Conservation (phyloP, 2,888 invertebrate genomes). For the Rhagonycha fulva region DNA sequence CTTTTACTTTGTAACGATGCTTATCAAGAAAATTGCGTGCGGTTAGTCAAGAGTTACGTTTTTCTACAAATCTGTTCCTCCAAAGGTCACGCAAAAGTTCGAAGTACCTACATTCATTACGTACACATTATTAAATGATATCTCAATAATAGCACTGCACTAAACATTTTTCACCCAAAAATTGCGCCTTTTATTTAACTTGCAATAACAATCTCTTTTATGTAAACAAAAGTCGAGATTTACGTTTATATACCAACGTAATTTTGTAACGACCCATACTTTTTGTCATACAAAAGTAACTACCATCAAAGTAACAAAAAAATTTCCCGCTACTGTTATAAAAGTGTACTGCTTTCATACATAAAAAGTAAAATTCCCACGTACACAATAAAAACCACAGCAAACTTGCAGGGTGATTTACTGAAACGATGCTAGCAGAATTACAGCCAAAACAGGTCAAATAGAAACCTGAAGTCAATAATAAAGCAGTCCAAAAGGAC, state of each 20-base stretch:
- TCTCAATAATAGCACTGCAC: not conserved
- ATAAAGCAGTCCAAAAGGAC: conserved; percentile 16
- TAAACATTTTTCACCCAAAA: not conserved
- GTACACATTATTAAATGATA: not conserved
- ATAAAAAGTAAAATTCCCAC: conserved; percentile 21
- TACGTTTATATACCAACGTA: not conserved
- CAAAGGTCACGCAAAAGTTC: not conserved
- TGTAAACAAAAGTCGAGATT: not conserved
- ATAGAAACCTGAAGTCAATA: conserved; percentile 16
- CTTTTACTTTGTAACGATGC: conserved; percentile 1
- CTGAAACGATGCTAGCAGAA: conserved; percentile 23
- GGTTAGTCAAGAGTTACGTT: not conserved
- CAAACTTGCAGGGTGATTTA: conserved; percentile 24
- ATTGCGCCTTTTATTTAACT: not conserved
- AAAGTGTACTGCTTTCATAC: conserved; percentile 9
- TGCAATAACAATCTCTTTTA: not conserved
- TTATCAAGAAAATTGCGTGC: not conserved
- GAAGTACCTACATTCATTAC: not conserved
- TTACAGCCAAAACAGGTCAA: conserved; percentile 20
- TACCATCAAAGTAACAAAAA: not conserved
- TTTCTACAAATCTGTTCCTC: conserved; percentile 1
- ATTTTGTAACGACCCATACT: not conserved
- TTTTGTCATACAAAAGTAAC: not conserved
- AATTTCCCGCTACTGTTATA: conserved; percentile 9
- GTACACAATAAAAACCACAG: conserved; percentile 14